phyloP scores from a whole-genome alignment of 2,797 vertebrate species.

The Characodon lateralis region DNA sequence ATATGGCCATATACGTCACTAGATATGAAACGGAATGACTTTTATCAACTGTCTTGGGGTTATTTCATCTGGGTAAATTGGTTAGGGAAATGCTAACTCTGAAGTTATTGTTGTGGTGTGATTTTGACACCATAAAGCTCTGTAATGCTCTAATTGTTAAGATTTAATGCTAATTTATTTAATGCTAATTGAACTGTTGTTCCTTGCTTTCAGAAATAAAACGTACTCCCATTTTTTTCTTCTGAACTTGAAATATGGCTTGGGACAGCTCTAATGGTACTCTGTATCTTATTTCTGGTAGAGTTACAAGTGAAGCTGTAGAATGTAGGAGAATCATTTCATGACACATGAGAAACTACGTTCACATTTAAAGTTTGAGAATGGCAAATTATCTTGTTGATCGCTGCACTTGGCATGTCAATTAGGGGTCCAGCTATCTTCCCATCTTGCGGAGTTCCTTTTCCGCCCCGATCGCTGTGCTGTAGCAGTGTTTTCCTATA shows the following conservation, averaged over 20 bases:
- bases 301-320: conserved; percentile 51
- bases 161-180: conserved; percentile 15
- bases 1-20: no score
- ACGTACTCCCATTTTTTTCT: conserved; percentile 21
- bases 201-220: conserved; percentile 14
- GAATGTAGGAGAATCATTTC: conserved; percentile 57
- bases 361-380: conserved; percentile 45
- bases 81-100: neutral
- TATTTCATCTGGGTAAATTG: neutral
- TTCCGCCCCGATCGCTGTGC: conserved; percentile 66
- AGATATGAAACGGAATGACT: no score
- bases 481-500: conserved; percentile 81
- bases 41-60: neutral
- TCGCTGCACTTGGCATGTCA: conserved; percentile 60
- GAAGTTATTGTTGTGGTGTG: neutral
- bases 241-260: conserved; percentile 31
- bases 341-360: conserved; percentile 49
- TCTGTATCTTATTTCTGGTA: conserved; percentile 47
- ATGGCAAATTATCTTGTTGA: conserved; percentile 45
- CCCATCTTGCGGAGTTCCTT: conserved; percentile 57
- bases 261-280: conserved; percentile 41
- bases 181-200: conserved; percentile 8
- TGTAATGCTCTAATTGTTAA: conserved; percentile 5
- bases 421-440: conserved; percentile 64
- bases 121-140: neutral